These are phyloP conservation scores for Danio choprae DNA, from an alignment of 2,797 vertebrate genomes.

Conservation along the genomic window DNA sequence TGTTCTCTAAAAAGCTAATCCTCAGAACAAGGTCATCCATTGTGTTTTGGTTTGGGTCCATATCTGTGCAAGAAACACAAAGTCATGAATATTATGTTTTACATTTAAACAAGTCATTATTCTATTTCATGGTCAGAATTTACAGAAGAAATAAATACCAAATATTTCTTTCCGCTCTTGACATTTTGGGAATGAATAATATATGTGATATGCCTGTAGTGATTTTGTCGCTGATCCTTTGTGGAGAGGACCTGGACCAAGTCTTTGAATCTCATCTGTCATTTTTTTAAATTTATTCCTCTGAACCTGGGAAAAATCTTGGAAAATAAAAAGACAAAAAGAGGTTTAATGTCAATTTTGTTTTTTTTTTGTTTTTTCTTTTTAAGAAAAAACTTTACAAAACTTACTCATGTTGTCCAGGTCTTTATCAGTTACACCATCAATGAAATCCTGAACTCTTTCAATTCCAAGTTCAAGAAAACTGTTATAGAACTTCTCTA, in stretches of 20 bases:
- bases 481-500: constrained; percentile 46
- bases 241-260: not conserved
- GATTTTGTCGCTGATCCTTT: constrained; percentile 42
- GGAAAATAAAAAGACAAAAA: no score
- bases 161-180: constrained; percentile 52
- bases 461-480: constrained; percentile 66
- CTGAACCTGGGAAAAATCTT: constrained; percentile 63
- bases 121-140: not conserved
- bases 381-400: not conserved
- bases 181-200: constrained; percentile 68
- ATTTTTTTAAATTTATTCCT: constrained; percentile 65
- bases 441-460: constrained; percentile 67
- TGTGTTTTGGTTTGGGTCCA: constrained; percentile 70
- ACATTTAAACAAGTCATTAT: not conserved
- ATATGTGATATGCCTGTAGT: constrained; percentile 40
- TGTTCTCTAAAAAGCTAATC: constrained; percentile 62
- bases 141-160: no score
- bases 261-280: constrained; percentile 53
- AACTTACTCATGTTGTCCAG: constrained; percentile 64
- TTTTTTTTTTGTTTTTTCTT: no score
- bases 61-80: constrained; percentile 51
- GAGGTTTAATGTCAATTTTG: no score
- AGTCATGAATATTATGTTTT: not conserved
- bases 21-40: constrained; percentile 71
- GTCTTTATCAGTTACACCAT: constrained; percentile 60